Conservation (phyloP, 2,797 vertebrate species). For the Xyrichtys novacula region DNA sequence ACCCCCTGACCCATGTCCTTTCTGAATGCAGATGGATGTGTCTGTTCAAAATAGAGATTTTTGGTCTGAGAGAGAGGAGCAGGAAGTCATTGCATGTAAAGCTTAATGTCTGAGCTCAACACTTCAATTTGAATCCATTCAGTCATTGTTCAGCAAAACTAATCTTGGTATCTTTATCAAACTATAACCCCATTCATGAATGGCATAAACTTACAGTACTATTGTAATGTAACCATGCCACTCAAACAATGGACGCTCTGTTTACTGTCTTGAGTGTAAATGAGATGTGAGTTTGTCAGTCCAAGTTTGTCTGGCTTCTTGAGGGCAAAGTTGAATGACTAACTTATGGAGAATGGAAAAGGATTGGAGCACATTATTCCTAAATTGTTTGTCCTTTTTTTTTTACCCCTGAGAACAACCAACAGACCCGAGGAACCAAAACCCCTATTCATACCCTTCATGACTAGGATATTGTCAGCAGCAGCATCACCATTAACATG, state of each 20-base stretch:
- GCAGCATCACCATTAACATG: constrained; percentile 61
- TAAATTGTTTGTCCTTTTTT: constrained; percentile 71
- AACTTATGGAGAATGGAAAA: constrained; percentile 59
- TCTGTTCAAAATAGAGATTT: constrained; percentile 39
- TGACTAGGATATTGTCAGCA: constrained; percentile 80
- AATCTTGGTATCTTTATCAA: not conserved
- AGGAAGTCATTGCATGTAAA: not conserved
- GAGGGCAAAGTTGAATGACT: constrained; percentile 60
- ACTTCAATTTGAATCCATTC: constrained; percentile 2
- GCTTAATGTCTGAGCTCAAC: not conserved
- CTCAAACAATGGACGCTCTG: constrained; percentile 41
- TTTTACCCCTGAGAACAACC: constrained; percentile 71
- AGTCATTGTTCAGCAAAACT: constrained; percentile 1
- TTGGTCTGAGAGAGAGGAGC: constrained; percentile 29
- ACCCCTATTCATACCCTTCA: constrained; percentile 72
- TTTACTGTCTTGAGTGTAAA: constrained; percentile 35
- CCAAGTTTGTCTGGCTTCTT: constrained; percentile 50
- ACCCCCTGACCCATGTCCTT: constrained; percentile 62
- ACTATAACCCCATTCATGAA: constrained; percentile 23
- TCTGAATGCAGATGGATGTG: constrained; percentile 45
- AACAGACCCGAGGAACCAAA: constrained; percentile 61
- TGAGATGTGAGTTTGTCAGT: constrained; percentile 40
- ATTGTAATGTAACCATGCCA: constrained; percentile 33
- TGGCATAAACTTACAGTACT: constrained; percentile 37
- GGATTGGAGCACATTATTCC: constrained; percentile 63